These are phyloP conservation scores for Neopipo cinnamomea DNA, from an alignment of 2,113 vertebrate genomes.

Conservation along the genomic window DNA sequence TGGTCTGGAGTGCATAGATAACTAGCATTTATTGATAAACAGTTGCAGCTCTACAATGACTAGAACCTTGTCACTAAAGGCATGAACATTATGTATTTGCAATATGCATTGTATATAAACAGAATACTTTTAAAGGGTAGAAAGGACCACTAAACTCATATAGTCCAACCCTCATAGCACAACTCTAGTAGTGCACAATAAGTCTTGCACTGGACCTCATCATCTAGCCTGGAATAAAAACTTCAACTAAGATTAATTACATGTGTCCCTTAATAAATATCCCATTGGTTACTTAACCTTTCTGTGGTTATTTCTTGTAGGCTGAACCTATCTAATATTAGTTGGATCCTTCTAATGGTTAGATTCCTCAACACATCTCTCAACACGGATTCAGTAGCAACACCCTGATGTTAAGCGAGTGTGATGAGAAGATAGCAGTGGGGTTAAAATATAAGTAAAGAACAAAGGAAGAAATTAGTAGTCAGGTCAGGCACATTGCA, in stretches of 20 bases:
- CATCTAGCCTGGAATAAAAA: background rate
- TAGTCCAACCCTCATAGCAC: background rate
- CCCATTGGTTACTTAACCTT: background rate
- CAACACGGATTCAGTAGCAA: background rate
- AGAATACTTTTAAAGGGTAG: background rate
- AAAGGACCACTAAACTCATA: background rate
- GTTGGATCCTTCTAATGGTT: background rate
- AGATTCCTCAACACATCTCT: background rate
- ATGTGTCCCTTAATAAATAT: background rate
- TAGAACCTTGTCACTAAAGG: background rate
- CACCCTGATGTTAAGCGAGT: background rate
- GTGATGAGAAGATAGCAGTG: background rate
- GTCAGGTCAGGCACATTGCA: background rate
- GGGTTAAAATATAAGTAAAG: background rate
- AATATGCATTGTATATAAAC: background rate
- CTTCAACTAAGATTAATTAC: background rate
- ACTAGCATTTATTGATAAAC: background rate
- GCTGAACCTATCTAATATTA: background rate
- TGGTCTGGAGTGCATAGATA: background rate
- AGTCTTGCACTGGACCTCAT: background rate
- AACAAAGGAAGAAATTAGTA: background rate
- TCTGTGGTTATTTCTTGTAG: background rate
- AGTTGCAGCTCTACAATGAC: background rate
- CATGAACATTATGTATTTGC: background rate
- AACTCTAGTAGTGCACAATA: background rate